These are phyloP conservation scores for Aleiodes leptofemur DNA, from an alignment of 2,888 invertebrate species.

Conservation along the genomic window DNA sequence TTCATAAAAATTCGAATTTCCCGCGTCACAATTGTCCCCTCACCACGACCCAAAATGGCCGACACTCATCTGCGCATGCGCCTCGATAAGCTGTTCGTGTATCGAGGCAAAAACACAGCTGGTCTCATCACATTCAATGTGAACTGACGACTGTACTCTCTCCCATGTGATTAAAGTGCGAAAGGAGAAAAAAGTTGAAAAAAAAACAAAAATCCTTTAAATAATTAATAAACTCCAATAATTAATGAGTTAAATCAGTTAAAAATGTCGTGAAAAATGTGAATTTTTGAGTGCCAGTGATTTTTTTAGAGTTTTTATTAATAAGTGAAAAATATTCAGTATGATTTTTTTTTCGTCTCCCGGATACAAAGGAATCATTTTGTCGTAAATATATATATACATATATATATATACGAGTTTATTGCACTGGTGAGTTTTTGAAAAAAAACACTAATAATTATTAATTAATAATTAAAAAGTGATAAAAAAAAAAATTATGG, in stretches of 20 bases:
- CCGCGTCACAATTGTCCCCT: no score
- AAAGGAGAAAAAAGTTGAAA: constrained; percentile 50
- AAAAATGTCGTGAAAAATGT: no score
- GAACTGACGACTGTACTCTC: constrained; percentile 63
- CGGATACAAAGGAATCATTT: constrained; percentile 63
- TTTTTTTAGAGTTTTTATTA: constrained; percentile 50
- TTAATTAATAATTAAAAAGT: no score
- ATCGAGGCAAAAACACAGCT: constrained; percentile 65
- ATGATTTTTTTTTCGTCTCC: constrained; percentile 60
- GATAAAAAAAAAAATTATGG: no score
- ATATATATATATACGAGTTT: no score
- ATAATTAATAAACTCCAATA: background rate
- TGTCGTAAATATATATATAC: background rate
- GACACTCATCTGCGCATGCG: no score
- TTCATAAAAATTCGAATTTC: constrained; percentile 28
- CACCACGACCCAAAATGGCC: no score
- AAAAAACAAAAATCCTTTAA: constrained; percentile 47
- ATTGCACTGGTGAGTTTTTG: background rate
- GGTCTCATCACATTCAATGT: constrained; percentile 66
- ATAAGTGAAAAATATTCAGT: constrained; percentile 47
- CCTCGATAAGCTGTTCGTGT: no score
- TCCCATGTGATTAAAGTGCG: constrained; percentile 56
- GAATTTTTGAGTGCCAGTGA: constrained; percentile 50
- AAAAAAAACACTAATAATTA: background rate
- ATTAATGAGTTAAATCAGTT: no score